A percentile compares a stretch with the other conserved stretches of the same genome.
Conservation (phyloP, 2,797 vertebrate species). For the Megalops cyprinoides region DNA sequence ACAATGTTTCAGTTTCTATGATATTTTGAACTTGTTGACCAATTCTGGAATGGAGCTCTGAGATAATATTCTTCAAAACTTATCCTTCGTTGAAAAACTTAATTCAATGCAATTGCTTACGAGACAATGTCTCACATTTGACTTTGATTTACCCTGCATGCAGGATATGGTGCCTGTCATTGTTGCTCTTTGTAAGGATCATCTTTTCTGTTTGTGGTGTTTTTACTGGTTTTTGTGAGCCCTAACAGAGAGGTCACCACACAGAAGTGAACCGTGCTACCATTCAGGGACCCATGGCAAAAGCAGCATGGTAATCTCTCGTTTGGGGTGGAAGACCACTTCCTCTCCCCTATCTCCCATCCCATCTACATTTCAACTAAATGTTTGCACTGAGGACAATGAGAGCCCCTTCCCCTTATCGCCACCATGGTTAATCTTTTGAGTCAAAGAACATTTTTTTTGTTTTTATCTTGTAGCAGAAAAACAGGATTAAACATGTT, state of each 20-base stretch:
- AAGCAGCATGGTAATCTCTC: conserved; percentile 26
- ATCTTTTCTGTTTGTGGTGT: conserved; percentile 28
- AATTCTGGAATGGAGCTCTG: not conserved
- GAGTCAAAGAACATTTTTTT: conserved; percentile 30
- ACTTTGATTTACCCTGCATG: conserved; percentile 44
- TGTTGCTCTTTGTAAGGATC: conserved; percentile 46
- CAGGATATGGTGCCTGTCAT: conserved; percentile 47
- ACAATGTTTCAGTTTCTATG: no score
- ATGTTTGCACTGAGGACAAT: conserved; percentile 41
- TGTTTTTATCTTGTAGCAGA: conserved; percentile 28
- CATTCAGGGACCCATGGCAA: conserved; percentile 35
- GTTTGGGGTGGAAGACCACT: conserved; percentile 36
- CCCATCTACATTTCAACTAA: conserved; percentile 27
- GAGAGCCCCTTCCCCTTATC: conserved; percentile 29
- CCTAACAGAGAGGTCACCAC: conserved; percentile 31
- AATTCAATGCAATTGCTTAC: conserved; percentile 10
- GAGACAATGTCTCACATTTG: conserved; percentile 66
- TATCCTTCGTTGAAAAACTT: conserved; percentile 58
- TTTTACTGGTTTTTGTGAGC: not conserved
- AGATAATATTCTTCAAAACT: not conserved
- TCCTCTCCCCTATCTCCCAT: conserved; percentile 42
- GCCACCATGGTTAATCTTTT: conserved; percentile 24
- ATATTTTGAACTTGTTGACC: no score
- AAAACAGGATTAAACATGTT: conserved; percentile 52
- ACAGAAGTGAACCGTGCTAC: conserved; percentile 39